These are phyloP conservation scores for Stegodyphus dumicola DNA, from an alignment of 1,140 invertebrate species.

Conservation along the genomic window DNA sequence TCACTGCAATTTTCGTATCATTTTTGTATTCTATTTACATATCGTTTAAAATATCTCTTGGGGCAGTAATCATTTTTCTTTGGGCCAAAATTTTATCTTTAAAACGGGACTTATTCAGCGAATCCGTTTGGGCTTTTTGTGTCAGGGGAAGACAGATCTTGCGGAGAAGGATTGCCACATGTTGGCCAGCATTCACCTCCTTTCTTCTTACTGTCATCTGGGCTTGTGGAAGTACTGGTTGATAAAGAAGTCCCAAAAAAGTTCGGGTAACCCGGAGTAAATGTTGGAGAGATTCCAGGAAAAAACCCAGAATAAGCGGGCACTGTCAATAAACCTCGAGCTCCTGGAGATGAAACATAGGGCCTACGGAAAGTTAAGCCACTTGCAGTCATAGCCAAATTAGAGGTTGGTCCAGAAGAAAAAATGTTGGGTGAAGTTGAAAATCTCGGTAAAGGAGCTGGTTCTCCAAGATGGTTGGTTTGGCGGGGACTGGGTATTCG, in stretches of 20 bases:
- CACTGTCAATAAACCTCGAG: conserved; percentile 37
- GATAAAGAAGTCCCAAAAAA: conserved; percentile 44
- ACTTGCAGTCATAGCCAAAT: conserved; percentile 13
- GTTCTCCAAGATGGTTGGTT: background rate
- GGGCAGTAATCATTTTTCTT: background rate
- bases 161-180: conserved; percentile 44
- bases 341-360: conserved; percentile 8
- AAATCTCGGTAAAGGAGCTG: conserved; percentile 6
- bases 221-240: background rate
- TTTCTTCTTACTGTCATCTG: conserved; percentile 44
- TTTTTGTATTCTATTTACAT: background rate
- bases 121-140: conserved; percentile 56
- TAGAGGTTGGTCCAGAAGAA: background rate
- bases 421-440: conserved; percentile 35
- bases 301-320: conserved; percentile 58
- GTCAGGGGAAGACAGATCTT: conserved; percentile 58
- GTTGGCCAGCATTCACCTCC: conserved; percentile 36
- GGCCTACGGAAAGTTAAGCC: conserved; percentile 43
- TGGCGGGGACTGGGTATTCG: conserved; percentile 29
- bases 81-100: background rate
- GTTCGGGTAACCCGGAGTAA: conserved; percentile 46
- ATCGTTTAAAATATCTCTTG: background rate
- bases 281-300: conserved; percentile 39
- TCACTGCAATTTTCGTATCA: background rate
- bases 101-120: conserved; percentile 7